Conservation (phyloP, 2,888 invertebrate genomes). For the Lithophane socia region DNA sequence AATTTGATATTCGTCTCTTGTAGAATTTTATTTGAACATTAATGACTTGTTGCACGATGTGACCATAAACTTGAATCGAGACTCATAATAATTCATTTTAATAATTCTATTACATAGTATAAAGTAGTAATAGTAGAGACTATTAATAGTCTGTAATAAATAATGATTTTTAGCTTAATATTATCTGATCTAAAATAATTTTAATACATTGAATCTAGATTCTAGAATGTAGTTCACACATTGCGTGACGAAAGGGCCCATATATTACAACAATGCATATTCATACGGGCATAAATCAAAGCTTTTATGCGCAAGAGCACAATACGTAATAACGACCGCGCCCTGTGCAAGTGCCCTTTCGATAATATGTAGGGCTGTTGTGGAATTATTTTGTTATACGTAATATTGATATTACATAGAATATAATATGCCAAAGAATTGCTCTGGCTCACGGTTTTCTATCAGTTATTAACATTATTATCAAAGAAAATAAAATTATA, state of each 20-base stretch:
- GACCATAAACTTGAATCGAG: conserved; percentile 36
- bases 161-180: conserved; percentile 13
- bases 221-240: conserved; percentile 44
- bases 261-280: conserved; percentile 63
- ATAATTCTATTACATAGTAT: conserved; percentile 2
- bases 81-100: not conserved
- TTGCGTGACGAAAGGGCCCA: conserved; percentile 52
- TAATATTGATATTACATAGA: conserved; percentile 22
- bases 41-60: not conserved
- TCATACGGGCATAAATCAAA: conserved; percentile 67
- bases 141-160: not conserved
- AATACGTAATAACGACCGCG: conserved; percentile 59
- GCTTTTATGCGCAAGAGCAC: conserved; percentile 55
- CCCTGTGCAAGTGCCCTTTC: conserved; percentile 68
- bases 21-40: too few species aligned
- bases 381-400: conserved; percentile 30
- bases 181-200: conserved; percentile 24
- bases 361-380: conserved; percentile 48
- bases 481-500: not conserved
- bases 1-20: too few species aligned
- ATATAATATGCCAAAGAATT: not conserved
- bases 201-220: conserved; percentile 25
- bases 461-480: too few species aligned
- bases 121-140: not conserved
- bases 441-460: not conserved